phyloP scores from a whole-genome alignment of 2,797 vertebrate genomes.

The Sus cebifrons region DNA sequence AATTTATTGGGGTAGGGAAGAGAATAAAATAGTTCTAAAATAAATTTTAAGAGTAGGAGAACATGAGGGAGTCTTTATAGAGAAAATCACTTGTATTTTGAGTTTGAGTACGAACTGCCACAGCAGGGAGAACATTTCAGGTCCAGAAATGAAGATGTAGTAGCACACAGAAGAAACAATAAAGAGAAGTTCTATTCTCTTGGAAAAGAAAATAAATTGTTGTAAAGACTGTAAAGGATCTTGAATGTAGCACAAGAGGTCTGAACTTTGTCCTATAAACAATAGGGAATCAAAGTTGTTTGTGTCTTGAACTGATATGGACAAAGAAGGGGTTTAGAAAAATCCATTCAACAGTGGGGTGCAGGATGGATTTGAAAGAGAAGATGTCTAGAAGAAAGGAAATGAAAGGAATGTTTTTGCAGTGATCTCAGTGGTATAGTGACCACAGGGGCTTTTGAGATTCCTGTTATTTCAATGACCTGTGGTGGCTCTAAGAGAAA shows the following conservation, averaged over 20 bases:
- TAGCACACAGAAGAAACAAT: background rate
- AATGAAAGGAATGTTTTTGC: background rate
- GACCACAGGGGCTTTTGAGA: background rate
- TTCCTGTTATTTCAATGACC: background rate
- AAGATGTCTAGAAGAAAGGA: background rate
- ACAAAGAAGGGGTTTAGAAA: slow-evolving; percentile 23
- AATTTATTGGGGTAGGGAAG: background rate
- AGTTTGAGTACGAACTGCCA: background rate
- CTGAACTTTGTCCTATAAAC: background rate
- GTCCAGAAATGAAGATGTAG: background rate
- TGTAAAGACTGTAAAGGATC: background rate
- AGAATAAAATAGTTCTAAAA: background rate
- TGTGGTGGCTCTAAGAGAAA: slow-evolving; percentile 16
- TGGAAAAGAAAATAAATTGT: background rate
- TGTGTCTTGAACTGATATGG: background rate
- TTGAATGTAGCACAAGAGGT: background rate
- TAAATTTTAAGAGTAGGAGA: background rate
- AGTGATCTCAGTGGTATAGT: background rate
- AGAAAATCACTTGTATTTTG: background rate
- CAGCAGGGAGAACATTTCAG: background rate
- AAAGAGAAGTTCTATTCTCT: background rate
- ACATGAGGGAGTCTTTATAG: background rate
- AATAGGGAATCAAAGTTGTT: slow-evolving; percentile 10
- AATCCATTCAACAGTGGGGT: background rate
- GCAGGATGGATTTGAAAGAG: slow-evolving; percentile 50